A percentile compares a stretch with the other conserved stretches of the same genome.
phyloP scores from a whole-genome alignment of 2,888 invertebrate species.

The Pherbina coryleti region DNA sequence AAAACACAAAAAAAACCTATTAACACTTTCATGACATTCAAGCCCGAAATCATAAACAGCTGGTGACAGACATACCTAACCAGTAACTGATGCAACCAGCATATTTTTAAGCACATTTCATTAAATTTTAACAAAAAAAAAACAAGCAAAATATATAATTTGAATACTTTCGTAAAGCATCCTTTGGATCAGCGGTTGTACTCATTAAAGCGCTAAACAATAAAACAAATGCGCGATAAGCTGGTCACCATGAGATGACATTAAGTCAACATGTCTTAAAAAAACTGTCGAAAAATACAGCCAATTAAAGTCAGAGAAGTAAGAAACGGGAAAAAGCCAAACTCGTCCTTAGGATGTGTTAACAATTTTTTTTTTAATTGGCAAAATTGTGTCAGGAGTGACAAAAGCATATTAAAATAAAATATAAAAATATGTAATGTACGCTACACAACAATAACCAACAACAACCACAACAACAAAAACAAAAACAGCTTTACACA shows the following conservation, averaged over 20 bases:
- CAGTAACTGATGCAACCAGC: constrained; percentile 17
- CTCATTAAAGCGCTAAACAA: too few relatives aligned
- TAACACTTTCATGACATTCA: constrained; percentile 11
- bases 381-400: constrained; percentile 26
- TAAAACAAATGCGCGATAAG: neutral
- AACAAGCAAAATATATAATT: neutral
- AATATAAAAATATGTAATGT: neutral
- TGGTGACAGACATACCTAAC: neutral
- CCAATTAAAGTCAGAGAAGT: neutral
- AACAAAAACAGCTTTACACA: neutral
- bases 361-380: neutral
- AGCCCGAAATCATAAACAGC: neutral
- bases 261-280: neutral
- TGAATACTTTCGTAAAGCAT: too few relatives aligned
- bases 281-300: too few relatives aligned
- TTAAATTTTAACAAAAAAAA: neutral
- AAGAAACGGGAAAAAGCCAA: neutral
- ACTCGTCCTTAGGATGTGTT: neutral
- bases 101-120: neutral
- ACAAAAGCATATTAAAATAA: neutral
- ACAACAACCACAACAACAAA: neutral
- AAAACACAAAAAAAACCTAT: neutral
- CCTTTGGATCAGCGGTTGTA: too few relatives aligned
- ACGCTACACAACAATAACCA: neutral
- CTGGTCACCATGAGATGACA: neutral